Evolutionary conservation across 2,113 vertebrate species (phyloP).

Genomic region (Myotis brandtii): DNA sequence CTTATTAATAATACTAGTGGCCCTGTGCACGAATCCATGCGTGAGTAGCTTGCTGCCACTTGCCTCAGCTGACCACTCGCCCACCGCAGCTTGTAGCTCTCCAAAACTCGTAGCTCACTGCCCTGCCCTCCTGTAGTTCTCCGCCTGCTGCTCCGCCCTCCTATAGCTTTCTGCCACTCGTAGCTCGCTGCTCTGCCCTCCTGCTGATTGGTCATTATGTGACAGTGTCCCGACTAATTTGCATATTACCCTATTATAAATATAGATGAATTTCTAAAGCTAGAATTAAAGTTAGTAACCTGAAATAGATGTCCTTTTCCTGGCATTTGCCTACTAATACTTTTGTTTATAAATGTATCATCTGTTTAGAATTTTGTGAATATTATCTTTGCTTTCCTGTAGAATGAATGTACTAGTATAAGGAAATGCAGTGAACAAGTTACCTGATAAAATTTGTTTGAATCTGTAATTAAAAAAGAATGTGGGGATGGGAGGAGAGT

Average conservation of each 20-base stretch:
- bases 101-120: no score
- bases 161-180: no score
- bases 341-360: slow-evolving; percentile 7
- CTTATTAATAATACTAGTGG: background rate
- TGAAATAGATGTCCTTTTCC: background rate
- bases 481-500: background rate
- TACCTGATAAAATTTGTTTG: slow-evolving; percentile 27
- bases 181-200: no score
- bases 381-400: background rate
- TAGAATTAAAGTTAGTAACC: background rate
- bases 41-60: no score
- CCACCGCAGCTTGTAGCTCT: no score
- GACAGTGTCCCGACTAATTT: no score
- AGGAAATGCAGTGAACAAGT: background rate
- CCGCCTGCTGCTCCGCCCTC: no score
- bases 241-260: no score
- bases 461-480: background rate
- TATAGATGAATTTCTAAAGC: slow-evolving; percentile 31
- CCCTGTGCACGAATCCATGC: no score
- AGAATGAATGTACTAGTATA: background rate
- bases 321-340: slow-evolving; percentile 39
- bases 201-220: no score
- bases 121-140: no score
- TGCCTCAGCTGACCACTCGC: no score
- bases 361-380: background rate